phyloP scores from a whole-genome alignment of 2,888 invertebrate species.

The Apodemia zela region DNA sequence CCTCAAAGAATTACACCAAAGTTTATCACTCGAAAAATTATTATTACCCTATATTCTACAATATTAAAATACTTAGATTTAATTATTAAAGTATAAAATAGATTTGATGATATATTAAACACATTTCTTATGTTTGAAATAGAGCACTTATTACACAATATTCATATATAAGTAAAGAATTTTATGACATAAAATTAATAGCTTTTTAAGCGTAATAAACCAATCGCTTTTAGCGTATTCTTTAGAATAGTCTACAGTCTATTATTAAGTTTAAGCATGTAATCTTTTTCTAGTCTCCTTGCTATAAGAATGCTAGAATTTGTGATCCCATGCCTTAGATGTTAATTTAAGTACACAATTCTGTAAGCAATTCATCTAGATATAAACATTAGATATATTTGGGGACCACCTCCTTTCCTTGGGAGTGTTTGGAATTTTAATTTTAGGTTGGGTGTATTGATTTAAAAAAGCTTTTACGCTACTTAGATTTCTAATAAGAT shows the following conservation, averaged over 20 bases:
- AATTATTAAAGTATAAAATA: slow-evolving; percentile 21
- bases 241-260: slow-evolving; percentile 64
- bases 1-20: slow-evolving; percentile 56
- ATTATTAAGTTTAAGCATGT: slow-evolving; percentile 50
- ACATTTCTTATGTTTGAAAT: slow-evolving; percentile 35
- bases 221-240: slow-evolving; percentile 67
- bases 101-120: slow-evolving; percentile 35
- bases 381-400: slow-evolving; percentile 44
- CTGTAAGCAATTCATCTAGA: slow-evolving; percentile 49
- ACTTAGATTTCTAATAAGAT: slow-evolving; percentile 57
- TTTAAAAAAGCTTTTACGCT: slow-evolving; percentile 51
- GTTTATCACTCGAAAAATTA: slow-evolving; percentile 34
- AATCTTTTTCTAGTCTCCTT: slow-evolving; percentile 48
- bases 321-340: slow-evolving; percentile 63
- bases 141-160: slow-evolving; percentile 63
- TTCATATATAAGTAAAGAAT: slow-evolving; percentile 40
- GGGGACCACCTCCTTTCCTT: slow-evolving; percentile 68
- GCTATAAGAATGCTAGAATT: slow-evolving; percentile 60
- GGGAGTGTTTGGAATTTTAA: slow-evolving; percentile 64
- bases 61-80: slow-evolving; percentile 16
- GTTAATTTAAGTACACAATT: slow-evolving; percentile 48
- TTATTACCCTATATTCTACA: slow-evolving; percentile 29
- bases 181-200: slow-evolving; percentile 43
- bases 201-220: slow-evolving; percentile 71
- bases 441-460: slow-evolving; percentile 44